Evolutionary conservation across 2,888 invertebrate genomes (phyloP), one percentile per base, ranked within the genome.

Genomic region (Troilus luridus): DNA sequence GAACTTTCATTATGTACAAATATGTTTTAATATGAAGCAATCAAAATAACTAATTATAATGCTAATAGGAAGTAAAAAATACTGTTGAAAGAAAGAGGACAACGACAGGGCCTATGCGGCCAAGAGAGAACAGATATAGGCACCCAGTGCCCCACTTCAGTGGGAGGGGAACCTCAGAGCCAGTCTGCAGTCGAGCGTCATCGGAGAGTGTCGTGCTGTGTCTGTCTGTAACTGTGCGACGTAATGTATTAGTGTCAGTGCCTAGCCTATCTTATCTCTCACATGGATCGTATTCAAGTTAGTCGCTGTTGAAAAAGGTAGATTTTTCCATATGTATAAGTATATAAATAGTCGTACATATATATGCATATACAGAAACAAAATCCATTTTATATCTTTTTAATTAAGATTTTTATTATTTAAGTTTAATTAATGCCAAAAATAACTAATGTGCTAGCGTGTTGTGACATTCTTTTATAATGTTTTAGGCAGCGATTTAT

Each of bases 141-240:
- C 54, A 85, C 85, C 85, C 56, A 85, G 56, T 85, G 85, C n/a
- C 85, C 85, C 85, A 85, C 56, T 85, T 85, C 81, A 21, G 56
- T 9, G n/a, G 85, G 56, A 85, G 85, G 85, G 85, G 85, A 14
- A 11, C 14, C n/a, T 12, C n/a, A 21, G 56, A 85, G 85, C 85
- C 85, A 85, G 85, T 85, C 85, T 85, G 85, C 85, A 54, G 21
- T n/a, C 58, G 85, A 58, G 6, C 56, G 0, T 14, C 54, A 3
- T 0, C 0, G 5, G 56, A n/a, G 56, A 56, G 56, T 58, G 85
- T 85, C 11, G 85, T 56, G 56, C 21, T 81, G 21, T 56, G n/a
- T 56, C 85, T 58, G n/a, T 56, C 85, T n/a, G 85, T 85, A 11
- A 8, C 19, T 21, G 56, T 85, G 56, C n/a, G 56, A n/a, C 85